These are phyloP conservation scores for Rhinoderma darwinii DNA, from an alignment of 2,113 vertebrate genomes.

Conservation along the genomic window DNA sequence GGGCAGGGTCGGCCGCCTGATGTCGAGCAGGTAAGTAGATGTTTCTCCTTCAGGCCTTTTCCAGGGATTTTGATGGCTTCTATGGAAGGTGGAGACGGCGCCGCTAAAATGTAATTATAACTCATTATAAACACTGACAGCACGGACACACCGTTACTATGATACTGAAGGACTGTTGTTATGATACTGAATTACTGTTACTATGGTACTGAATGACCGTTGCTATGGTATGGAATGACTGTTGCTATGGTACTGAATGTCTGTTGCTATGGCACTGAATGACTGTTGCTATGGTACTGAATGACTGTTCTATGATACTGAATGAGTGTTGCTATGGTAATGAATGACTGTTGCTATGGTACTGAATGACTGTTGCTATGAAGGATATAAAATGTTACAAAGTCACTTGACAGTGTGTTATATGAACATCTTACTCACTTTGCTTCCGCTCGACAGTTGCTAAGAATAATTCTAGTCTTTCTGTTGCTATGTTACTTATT, in stretches of 20 bases:
- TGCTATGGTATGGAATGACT: neutral
- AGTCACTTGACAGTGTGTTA: neutral
- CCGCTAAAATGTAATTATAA: constrained; percentile 62
- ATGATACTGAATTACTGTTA: too few species aligned
- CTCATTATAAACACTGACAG: neutral
- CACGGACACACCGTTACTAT: neutral
- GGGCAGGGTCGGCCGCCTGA: constrained; percentile 69
- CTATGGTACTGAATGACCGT: too few species aligned
- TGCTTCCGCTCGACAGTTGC: too few species aligned
- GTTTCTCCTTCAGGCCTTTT: constrained; percentile 16
- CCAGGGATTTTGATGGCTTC: constrained; percentile 28
- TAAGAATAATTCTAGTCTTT: too few species aligned
- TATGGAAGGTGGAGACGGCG: constrained; percentile 67
- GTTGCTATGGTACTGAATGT: too few species aligned
- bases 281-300: neutral
- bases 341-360: neutral
- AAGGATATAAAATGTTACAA: neutral
- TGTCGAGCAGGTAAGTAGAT: constrained; percentile 65
- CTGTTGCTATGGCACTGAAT: too few species aligned
- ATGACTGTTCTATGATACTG: neutral
- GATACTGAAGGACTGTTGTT: neutral
- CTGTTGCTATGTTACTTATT: too few species aligned
- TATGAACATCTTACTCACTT: too few species aligned
- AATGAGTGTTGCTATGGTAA: neutral
- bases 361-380: neutral